Evolutionary conservation across 92 coral and sea anemone genomes (phyloP).

Genomic region (Ricordea florida): DNA sequence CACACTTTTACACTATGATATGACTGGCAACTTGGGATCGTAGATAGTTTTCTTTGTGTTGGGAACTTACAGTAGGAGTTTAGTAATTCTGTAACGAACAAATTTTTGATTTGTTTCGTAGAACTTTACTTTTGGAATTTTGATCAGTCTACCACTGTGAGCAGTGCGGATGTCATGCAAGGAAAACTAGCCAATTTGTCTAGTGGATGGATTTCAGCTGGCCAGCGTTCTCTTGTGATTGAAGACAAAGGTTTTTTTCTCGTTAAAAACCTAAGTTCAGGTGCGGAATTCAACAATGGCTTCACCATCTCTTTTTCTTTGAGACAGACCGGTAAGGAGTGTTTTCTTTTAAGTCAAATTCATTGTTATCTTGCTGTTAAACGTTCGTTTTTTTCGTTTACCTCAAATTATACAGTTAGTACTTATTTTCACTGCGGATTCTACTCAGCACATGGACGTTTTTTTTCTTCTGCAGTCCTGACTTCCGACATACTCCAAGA

Average conservation of each 20-base stretch:
- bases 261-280: not conserved
- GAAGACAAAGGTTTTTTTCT: conserved; percentile 17
- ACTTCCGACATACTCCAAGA: conserved; percentile 58
- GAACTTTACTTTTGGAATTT: conserved; percentile 52
- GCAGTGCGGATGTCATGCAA: conserved; percentile 4
- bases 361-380: not conserved
- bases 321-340: conserved; percentile 39
- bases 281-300: not conserved
- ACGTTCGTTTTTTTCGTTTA: too few relatives aligned
- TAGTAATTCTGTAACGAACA: too few relatives aligned
- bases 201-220: conserved; percentile 19
- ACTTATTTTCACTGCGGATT: too few relatives aligned
- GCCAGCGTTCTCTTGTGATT: conserved; percentile 23
- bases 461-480: conserved; percentile 14
- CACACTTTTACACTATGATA: too few relatives aligned
- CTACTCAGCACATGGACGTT: too few relatives aligned
- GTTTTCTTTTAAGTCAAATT: not conserved
- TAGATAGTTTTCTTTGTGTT: too few relatives aligned
- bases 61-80: too few relatives aligned
- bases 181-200: conserved; percentile 6
- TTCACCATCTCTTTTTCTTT: conserved; percentile 51
- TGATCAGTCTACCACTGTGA: not conserved
- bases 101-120: not conserved
- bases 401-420: too few relatives aligned
- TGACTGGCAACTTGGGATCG: too few relatives aligned